Percentiles rank a stretch among this genome's conserved stretches.
Evolutionary conservation across 2,797 vertebrate species (phyloP).

Genomic region (Stomatorhinus walkeri): DNA sequence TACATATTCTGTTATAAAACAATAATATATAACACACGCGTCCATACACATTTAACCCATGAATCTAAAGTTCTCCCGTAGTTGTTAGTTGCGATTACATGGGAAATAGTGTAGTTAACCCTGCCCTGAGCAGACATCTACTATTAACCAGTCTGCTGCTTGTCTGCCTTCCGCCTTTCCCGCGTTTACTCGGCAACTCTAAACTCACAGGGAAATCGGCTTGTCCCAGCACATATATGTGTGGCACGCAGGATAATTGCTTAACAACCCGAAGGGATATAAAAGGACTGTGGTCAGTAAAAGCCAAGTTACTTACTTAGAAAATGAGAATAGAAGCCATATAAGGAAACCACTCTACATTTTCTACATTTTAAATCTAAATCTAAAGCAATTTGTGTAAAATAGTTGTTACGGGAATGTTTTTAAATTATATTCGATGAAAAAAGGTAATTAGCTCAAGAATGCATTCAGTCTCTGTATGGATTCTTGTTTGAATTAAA

Average conservation of each 20-base stretch:
- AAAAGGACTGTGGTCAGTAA: neutral
- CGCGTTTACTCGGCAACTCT: neutral
- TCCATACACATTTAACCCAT: conserved; percentile 1
- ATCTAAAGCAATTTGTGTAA: neutral
- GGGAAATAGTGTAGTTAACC: neutral
- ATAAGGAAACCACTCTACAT: neutral
- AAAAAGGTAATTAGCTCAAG: neutral
- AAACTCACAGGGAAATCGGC: neutral
- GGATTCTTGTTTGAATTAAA: neutral
- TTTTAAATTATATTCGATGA: neutral
- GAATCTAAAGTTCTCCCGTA: neutral
- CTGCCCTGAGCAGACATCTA: neutral
- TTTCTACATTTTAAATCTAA: neutral
- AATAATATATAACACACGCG: neutral
- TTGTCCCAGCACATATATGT: neutral
- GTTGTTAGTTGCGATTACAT: neutral
- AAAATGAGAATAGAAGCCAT: neutral
- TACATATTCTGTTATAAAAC: neutral
- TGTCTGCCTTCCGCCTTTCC: neutral
- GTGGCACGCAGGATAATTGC: neutral
- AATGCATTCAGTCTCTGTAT: neutral
- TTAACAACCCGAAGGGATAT: neutral
- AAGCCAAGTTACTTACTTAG: neutral
- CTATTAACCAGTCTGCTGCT: neutral
- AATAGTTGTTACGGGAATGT: neutral